Percentiles rank a stretch among this genome's conserved stretches.
Conservation (phyloP, 2,797 vertebrate species). For the Galaxias olidus region DNA sequence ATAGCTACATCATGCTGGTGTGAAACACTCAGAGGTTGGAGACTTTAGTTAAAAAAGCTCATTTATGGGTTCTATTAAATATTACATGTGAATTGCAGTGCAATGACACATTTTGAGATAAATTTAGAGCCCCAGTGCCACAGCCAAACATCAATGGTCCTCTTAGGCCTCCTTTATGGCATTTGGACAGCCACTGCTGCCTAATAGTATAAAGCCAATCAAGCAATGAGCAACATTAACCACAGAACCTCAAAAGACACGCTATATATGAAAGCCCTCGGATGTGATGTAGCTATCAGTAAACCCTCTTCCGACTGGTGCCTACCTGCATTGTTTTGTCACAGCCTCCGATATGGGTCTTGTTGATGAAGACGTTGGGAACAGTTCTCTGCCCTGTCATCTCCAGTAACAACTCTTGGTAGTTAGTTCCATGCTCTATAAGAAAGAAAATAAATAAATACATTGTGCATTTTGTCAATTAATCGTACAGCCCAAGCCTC, state of each 20-base stretch:
- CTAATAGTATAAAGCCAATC: background rate
- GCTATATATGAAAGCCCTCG: no score
- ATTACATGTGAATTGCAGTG: no score
- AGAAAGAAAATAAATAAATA: background rate
- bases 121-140: background rate
- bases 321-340: slow-evolving; percentile 89
- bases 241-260: no score
- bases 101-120: slow-evolving; percentile 22
- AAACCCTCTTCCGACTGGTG: background rate
- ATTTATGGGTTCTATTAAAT: no score
- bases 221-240: background rate
- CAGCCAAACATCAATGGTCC: slow-evolving; percentile 1
- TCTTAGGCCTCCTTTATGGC: background rate
- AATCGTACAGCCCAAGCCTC: no score
- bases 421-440: slow-evolving; percentile 80
- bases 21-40: no score
- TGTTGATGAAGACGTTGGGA: slow-evolving; percentile 94
- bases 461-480: background rate
- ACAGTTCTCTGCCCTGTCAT: slow-evolving; percentile 93
- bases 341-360: slow-evolving; percentile 90
- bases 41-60: no score
- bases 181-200: slow-evolving; percentile 1
- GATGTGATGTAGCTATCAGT: no score
- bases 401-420: slow-evolving; percentile 86
- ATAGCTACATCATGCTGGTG: no score